Percentiles rank a stretch among this genome's conserved stretches.
Evolutionary conservation across 2,888 invertebrate species (phyloP).

Genomic region (Brassicogethes aeneus): DNA sequence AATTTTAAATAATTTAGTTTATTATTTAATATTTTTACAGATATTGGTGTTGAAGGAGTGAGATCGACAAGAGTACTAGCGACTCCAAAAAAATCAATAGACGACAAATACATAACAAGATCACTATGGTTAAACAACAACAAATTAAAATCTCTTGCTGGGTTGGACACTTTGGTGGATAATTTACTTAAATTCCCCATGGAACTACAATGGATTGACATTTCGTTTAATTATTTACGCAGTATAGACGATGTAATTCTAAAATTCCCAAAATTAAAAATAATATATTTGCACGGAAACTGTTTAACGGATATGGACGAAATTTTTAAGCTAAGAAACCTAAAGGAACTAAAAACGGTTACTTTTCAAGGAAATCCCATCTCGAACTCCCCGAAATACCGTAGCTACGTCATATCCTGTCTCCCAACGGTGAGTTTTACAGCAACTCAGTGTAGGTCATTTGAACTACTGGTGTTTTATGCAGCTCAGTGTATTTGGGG

Average conservation of each 20-base stretch:
- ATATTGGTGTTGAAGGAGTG: constrained; percentile 32
- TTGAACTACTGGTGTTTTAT: no score
- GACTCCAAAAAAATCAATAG: constrained; percentile 33
- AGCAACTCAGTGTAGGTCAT: no score
- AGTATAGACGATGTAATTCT: constrained; percentile 36
- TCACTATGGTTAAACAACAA: constrained; percentile 47
- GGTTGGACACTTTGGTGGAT: constrained; percentile 35
- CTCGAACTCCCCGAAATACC: constrained; percentile 35
- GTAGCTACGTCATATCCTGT: constrained; percentile 36
- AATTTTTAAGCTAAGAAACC: constrained; percentile 40
- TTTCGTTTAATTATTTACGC: constrained; percentile 43
- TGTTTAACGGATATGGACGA: constrained; percentile 43
- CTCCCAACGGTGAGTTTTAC: constrained; percentile 37
- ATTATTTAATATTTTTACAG: constrained; percentile 18
- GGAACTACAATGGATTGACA: constrained; percentile 45
- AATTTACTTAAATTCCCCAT: constrained; percentile 37
- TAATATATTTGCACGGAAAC: constrained; percentile 55
- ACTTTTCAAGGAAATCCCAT: constrained; percentile 53
- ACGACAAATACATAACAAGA: constrained; percentile 39
- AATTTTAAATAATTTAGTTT: no score
- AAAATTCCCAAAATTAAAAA: constrained; percentile 45
- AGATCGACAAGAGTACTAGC: constrained; percentile 38
- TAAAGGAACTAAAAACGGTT: constrained; percentile 43
- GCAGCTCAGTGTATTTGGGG: no score
- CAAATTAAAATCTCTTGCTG: constrained; percentile 33